Conservation (phyloP, 1,140 invertebrate species). For the Periplaneta americana region DNA sequence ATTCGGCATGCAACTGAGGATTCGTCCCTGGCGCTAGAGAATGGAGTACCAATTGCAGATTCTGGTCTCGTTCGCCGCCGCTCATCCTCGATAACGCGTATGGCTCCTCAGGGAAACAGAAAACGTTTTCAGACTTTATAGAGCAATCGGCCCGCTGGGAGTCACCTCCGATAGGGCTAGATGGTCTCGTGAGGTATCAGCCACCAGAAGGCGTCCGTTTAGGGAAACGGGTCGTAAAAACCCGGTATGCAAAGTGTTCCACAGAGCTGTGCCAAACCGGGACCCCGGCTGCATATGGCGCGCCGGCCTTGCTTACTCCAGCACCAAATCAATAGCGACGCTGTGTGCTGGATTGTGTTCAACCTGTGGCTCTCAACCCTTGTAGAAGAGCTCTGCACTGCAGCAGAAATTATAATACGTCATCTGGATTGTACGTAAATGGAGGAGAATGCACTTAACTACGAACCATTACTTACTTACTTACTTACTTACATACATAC, state of each 20-base stretch:
- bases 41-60: background rate
- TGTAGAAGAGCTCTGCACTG: background rate
- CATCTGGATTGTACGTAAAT: too few species aligned
- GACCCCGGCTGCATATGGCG: too few species aligned
- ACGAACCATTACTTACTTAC: too few species aligned
- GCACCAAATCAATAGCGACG: background rate
- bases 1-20: background rate
- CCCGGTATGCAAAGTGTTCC: background rate
- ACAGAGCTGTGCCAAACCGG: too few species aligned
- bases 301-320: background rate
- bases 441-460: too few species aligned
- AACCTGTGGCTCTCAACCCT: background rate
- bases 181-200: background rate
- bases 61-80: background rate
- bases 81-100: too few species aligned
- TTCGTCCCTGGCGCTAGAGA: background rate
- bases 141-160: background rate
- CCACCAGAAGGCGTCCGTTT: background rate
- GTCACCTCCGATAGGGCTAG: too few species aligned
- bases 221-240: background rate
- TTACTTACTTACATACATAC: too few species aligned
- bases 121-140: background rate
- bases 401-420: background rate
- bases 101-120: background rate
- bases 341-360: background rate